Evolutionary conservation across 1,140 invertebrate species (phyloP), one percentile per base, ranked within the genome.

Genomic region (Ridgeia piscesae): DNA sequence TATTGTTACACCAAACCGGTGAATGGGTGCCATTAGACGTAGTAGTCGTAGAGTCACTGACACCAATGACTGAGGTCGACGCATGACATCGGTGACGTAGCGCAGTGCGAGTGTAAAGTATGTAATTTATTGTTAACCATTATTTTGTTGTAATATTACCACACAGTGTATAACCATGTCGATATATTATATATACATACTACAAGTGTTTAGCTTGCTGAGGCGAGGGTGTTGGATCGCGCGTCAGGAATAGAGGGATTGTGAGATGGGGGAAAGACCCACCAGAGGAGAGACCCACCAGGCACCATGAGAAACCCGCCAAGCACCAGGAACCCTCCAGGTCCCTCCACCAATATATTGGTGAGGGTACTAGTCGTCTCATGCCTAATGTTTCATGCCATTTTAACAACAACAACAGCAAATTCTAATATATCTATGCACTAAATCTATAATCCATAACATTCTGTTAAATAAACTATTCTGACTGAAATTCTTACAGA

Each of bases 51-150:
- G 58, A 77, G 27, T 77, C 58, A 77, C 27, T 4, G 58, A 77
- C 2, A 77, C 58, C 58, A 77, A 77, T 21, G 14, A 21, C 27
- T 77, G 58, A 77, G 58, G 27, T 77, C 14, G 0, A 4, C 27
- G 58, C 58, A 77, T 21, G 58, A 77, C 58, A 27, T 77, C 2
- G 58, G 58, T 42, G 42, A 31, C 58, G 58, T 77, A 77, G 58
- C 2, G 17, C 58, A 77, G 58, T 27, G 58, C 17, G 27, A 77
- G 27, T 77, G 58, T 77, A 77, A 77, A 77, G 58, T 77, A 21
- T 77, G 58, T 77, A 77, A 77, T 77, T 77, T 77, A 77, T 77
- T 77, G 58, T 77, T 77, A 77, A 77, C 58, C 58, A 77, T 77
- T 77, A 77, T 77, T 77, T 77, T 77, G 27, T 77, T 77, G 58